Conservation (phyloP, 2,888 invertebrate species). For the Drosophila meridiana region DNA sequence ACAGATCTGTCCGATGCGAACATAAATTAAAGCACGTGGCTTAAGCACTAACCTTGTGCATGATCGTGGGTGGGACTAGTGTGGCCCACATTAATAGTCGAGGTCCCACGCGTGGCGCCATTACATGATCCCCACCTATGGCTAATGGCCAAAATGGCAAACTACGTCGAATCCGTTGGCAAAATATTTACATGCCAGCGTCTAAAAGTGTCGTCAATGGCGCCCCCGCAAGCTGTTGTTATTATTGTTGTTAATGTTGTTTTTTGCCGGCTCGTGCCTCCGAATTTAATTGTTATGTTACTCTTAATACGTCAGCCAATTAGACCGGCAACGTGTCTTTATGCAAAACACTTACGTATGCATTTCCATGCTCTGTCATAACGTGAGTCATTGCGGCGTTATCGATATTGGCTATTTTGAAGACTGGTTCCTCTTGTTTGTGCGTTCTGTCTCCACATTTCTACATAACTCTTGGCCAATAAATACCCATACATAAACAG, state of each 20-base stretch:
- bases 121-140: constrained; percentile 50
- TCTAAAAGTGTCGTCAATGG: constrained; percentile 53
- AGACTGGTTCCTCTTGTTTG: constrained; percentile 15
- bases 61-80: constrained; percentile 25
- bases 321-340: constrained; percentile 66
- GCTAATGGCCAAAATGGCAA: constrained; percentile 54
- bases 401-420: constrained; percentile 27
- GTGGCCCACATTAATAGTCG: constrained; percentile 37
- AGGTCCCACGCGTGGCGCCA: constrained; percentile 46
- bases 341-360: constrained; percentile 54
- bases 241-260: constrained; percentile 11
- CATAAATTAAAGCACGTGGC: constrained; percentile 64
- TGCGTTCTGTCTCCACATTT: constrained; percentile 22
- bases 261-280: constrained; percentile 54
- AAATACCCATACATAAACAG: constrained; percentile 31
- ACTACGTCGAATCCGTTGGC: constrained; percentile 52
- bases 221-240: constrained; percentile 52
- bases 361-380: constrained; percentile 1
- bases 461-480: constrained; percentile 58
- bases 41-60: constrained; percentile 48
- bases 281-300: constrained; percentile 52
- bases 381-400: constrained; percentile 22
- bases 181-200: constrained; percentile 52
- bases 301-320: constrained; percentile 59
- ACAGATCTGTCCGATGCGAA: constrained; percentile 24